phyloP scores from a whole-genome alignment of 2,888 invertebrate species.

The Aspidiotus rigidus region DNA sequence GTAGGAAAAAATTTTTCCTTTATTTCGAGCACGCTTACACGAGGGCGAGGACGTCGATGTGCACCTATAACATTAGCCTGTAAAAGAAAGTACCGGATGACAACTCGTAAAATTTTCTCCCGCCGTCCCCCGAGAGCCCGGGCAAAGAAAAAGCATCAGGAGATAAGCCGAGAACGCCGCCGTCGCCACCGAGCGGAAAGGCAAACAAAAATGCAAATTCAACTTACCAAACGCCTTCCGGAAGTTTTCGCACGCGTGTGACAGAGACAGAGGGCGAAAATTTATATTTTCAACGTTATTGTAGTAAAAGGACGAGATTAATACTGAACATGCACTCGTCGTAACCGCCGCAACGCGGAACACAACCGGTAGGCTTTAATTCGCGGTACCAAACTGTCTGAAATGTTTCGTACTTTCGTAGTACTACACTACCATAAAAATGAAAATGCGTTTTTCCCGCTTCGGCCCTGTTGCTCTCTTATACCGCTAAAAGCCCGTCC shows the following conservation, averaged over 20 bases:
- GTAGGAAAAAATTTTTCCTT: too few species aligned
- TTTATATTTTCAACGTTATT: slow-evolving; percentile 16
- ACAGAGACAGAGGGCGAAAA: slow-evolving; percentile 8
- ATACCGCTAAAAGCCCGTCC: slow-evolving; percentile 16
- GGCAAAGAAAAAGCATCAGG: too few species aligned
- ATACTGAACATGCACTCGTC: not conserved
- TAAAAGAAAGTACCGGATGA: too few species aligned
- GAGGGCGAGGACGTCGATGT: too few species aligned
- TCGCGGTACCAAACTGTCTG: slow-evolving; percentile 30
- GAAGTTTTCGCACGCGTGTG: slow-evolving; percentile 6
- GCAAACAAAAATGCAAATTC: not conserved
- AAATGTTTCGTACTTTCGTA: slow-evolving; percentile 5
- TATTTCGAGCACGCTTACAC: too few species aligned
- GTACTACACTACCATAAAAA: not conserved
- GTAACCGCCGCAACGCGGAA: not conserved
- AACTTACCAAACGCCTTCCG: slow-evolving; percentile 5
- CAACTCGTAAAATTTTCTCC: too few species aligned
- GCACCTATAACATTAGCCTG: too few species aligned
- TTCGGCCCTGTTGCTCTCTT: slow-evolving; percentile 29
- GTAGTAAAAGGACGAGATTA: not conserved
- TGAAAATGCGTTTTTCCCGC: slow-evolving; percentile 17
- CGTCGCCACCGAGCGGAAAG: not conserved
- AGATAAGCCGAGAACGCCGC: too few species aligned
- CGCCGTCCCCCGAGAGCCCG: too few species aligned
- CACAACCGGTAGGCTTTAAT: slow-evolving; percentile 25